Conservation (phyloP, 1,140 invertebrate genomes). For the Drosophila sp. region DNA sequence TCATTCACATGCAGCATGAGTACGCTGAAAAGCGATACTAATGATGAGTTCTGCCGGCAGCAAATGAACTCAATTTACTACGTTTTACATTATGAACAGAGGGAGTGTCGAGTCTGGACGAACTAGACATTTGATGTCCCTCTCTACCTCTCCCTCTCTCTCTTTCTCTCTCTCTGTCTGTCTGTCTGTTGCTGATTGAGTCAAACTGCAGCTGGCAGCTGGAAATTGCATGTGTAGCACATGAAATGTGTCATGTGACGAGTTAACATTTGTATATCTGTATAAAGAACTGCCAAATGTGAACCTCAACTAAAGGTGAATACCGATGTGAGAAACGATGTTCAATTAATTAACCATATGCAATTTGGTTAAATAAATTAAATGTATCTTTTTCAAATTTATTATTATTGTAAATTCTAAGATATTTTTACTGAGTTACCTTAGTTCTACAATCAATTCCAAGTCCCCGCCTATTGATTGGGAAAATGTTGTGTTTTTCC, state of each 20-base stretch:
- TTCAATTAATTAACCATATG: too few species aligned
- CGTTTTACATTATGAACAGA: conserved; percentile 66
- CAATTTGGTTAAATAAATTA: too few species aligned
- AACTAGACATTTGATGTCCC: conserved; percentile 6
- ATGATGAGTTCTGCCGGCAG: conserved; percentile 79
- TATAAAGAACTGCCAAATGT: conserved; percentile 43
- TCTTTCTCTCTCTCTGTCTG: not conserved
- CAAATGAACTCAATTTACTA: conserved; percentile 82
- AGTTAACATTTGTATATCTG: conserved; percentile 1
- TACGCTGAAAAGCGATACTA: conserved; percentile 82
- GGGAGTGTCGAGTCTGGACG: conserved; percentile 2
- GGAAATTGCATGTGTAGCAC: conserved; percentile 69
- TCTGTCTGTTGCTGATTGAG: not conserved
- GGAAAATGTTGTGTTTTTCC: too few species aligned
- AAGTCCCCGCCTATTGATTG: too few species aligned
- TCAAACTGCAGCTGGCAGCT: conserved; percentile 69
- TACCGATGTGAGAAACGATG: too few species aligned
- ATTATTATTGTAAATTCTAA: too few species aligned
- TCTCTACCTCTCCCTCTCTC: conserved; percentile 20
- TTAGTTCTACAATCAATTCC: too few species aligned
- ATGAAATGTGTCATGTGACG: not conserved
- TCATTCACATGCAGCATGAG: conserved; percentile 73
- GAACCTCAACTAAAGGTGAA: not conserved
- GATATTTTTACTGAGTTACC: too few species aligned
- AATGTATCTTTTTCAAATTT: too few species aligned